phyloP scores from a whole-genome alignment of 2,888 invertebrate species.

The Oeneis ivallda region DNA sequence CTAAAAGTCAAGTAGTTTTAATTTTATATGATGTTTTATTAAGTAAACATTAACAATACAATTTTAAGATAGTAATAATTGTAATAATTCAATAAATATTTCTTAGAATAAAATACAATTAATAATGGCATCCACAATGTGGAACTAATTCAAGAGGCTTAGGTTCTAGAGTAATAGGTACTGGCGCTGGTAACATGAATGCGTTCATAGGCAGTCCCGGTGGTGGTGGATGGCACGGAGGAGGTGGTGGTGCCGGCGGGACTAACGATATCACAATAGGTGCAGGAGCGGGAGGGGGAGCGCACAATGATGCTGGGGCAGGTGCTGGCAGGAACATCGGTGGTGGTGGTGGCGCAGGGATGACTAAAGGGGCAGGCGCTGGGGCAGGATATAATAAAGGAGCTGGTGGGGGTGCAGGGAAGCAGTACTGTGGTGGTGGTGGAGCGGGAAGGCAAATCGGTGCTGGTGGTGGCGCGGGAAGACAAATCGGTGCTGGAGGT shows the following conservation, averaged over 20 bases:
- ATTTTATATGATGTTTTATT: constrained; percentile 4
- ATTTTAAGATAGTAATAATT: constrained; percentile 16
- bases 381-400: constrained; percentile 34
- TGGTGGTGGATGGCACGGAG: constrained; percentile 38
- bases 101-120: constrained; percentile 1
- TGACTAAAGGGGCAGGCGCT: constrained; percentile 34
- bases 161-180: constrained; percentile 66
- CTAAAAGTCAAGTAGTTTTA: neutral
- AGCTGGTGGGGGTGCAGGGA: constrained; percentile 38
- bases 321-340: constrained; percentile 44
- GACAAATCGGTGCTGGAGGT: constrained; percentile 27
- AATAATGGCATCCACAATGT: constrained; percentile 45
- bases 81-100: constrained; percentile 16
- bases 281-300: constrained; percentile 43
- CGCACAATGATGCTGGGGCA: constrained; percentile 45
- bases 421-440: constrained; percentile 36
- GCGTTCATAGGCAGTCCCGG: constrained; percentile 65
- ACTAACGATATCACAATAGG: constrained; percentile 59
- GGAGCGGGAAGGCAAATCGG: constrained; percentile 35
- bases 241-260: constrained; percentile 51
- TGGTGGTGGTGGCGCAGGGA: constrained; percentile 43
- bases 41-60: constrained; percentile 11
- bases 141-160: constrained; percentile 54
- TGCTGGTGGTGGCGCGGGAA: constrained; percentile 33
- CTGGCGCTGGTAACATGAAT: constrained; percentile 63